Evolutionary conservation across 2,888 invertebrate species (phyloP).

Genomic region (Sinodicranocentrus sp.): DNA sequence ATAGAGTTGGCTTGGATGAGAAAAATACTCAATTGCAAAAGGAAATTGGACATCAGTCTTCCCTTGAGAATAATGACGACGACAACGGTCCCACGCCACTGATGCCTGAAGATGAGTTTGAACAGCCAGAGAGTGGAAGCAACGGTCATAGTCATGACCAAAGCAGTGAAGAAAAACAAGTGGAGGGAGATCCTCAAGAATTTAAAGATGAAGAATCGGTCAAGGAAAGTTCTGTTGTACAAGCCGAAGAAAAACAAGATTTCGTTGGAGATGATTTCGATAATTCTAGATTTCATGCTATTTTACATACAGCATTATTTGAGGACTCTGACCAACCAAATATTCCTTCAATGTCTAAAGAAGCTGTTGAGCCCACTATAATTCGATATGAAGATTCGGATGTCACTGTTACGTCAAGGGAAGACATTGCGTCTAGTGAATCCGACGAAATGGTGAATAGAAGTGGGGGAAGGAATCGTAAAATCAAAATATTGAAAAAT

Average conservation of each 20-base stretch:
- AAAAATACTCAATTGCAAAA: background rate
- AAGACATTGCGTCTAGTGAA: background rate
- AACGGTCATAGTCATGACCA: background rate
- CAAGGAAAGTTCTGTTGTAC: background rate
- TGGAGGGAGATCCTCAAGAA: constrained; percentile 25
- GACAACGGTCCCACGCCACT: background rate
- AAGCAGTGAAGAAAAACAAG: constrained; percentile 18
- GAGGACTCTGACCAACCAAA: background rate
- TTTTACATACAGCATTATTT: constrained; percentile 13
- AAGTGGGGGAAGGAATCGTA: constrained; percentile 20
- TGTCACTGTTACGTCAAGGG: background rate
- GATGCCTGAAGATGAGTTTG: background rate
- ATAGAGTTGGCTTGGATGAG: background rate
- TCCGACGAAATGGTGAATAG: constrained; percentile 3
- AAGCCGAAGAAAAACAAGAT: background rate
- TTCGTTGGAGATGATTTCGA: constrained; percentile 3
- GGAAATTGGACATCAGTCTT: background rate
- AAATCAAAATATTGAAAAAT: constrained; percentile 40
- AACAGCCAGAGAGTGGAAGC: background rate
- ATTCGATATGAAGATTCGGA: constrained; percentile 1
- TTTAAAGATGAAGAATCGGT: background rate
- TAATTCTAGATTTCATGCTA: constrained; percentile 7
- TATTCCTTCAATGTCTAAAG: background rate
- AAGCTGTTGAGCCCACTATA: background rate
- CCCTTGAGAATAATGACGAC: background rate